These are phyloP conservation scores for Leucophenga montana DNA, from an alignment of 2,888 invertebrate genomes.

Conservation along the genomic window DNA sequence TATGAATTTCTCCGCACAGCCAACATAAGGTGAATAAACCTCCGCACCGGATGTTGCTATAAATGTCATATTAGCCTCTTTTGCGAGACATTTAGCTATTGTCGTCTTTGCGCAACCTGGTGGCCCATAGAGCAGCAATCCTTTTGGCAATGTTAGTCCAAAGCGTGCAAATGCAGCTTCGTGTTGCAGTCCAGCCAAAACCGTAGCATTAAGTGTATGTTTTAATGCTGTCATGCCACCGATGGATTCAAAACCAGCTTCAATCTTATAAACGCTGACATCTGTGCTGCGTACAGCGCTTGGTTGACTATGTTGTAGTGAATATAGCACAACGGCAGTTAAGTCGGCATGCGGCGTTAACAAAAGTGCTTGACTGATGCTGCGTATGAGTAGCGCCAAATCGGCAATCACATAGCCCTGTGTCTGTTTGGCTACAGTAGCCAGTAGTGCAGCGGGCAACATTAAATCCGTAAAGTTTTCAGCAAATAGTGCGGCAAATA, in stretches of 20 bases:
- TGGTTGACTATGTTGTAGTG: constrained; percentile 53
- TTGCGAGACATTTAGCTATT: constrained; percentile 76
- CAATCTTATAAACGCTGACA: constrained; percentile 71
- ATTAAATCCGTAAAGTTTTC: constrained; percentile 30
- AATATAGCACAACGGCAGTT: constrained; percentile 28
- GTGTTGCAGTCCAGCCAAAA: constrained; percentile 77
- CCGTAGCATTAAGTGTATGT: constrained; percentile 74
- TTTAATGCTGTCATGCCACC: constrained; percentile 77
- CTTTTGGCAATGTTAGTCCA: constrained; percentile 76
- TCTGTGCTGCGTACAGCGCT: constrained; percentile 74
- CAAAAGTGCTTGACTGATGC: constrained; percentile 59
- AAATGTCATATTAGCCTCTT: constrained; percentile 75
- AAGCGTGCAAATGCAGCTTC: constrained; percentile 75
- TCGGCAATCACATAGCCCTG: constrained; percentile 78
- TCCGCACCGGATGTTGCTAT: constrained; percentile 77
- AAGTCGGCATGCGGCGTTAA: constrained; percentile 30
- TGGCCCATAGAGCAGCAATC: constrained; percentile 78
- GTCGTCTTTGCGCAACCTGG: constrained; percentile 81
- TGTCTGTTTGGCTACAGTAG: constrained; percentile 72
- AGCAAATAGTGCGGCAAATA: constrained; percentile 68
- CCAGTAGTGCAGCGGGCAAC: constrained; percentile 52
- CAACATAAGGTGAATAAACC: constrained; percentile 79
- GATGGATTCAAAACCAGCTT: constrained; percentile 74
- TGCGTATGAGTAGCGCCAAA: constrained; percentile 73
- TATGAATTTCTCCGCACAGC: constrained; percentile 78